Evolutionary conservation across 2,888 invertebrate species (phyloP).

Genomic region (Amaurobius ferox): DNA sequence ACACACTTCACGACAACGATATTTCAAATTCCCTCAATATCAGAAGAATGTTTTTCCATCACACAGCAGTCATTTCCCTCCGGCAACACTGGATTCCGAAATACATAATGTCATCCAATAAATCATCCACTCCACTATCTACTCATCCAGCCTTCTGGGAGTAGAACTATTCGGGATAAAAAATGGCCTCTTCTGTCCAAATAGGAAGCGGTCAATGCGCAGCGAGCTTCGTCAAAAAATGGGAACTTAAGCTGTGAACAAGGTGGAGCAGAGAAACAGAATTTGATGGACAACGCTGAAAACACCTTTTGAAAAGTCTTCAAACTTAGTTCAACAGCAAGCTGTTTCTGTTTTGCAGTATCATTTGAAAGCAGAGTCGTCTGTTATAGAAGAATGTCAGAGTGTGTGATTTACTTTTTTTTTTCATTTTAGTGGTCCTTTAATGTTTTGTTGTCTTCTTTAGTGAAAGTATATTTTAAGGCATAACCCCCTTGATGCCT

Average conservation of each 20-base stretch:
- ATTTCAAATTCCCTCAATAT: not conserved
- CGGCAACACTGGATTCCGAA: conserved; percentile 41
- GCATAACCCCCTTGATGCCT: no score
- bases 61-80: not conserved
- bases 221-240: conserved; percentile 17
- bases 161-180: conserved; percentile 32
- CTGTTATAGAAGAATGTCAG: no score
- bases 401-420: no score
- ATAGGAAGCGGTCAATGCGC: conserved; percentile 28
- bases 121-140: conserved; percentile 45
- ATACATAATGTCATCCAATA: conserved; percentile 60
- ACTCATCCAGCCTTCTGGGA: conserved; percentile 29
- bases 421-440: no score
- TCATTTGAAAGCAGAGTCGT: conserved; percentile 32
- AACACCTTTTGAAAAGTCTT: conserved; percentile 49
- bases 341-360: conserved; percentile 26
- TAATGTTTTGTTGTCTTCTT: no score
- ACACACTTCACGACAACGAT: not conserved
- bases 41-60: not conserved
- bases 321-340: conserved; percentile 43
- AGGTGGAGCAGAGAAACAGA: conserved; percentile 59
- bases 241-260: conserved; percentile 39
- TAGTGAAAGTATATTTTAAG: no score
- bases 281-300: conserved; percentile 64
- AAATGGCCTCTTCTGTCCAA: conserved; percentile 47